phyloP scores from a whole-genome alignment of 2,797 vertebrate genomes.

The Gephyroberyx darwinii region DNA sequence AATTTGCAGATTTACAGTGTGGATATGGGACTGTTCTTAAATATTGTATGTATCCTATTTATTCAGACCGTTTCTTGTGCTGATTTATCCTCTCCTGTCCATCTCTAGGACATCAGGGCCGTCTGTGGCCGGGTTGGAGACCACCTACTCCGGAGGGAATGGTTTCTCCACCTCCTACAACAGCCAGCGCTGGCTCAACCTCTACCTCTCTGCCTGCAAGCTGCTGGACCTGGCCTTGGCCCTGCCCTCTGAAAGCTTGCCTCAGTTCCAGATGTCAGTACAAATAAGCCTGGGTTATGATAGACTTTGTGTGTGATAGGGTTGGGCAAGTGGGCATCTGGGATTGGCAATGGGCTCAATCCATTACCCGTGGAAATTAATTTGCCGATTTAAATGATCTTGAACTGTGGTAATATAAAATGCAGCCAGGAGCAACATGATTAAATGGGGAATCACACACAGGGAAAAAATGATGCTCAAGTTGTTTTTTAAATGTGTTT shows the following conservation, averaged over 20 bases:
- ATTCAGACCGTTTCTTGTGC: not conserved
- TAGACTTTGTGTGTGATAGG: not conserved
- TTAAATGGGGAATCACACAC: too few species aligned
- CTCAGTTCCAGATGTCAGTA: constrained; percentile 99
- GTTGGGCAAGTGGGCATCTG: not conserved
- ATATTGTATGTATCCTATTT: not conserved
- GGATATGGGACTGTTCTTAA: too few species aligned
- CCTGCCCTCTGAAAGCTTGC: constrained; percentile 95
- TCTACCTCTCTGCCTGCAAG: constrained; percentile 98
- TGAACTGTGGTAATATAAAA: too few species aligned
- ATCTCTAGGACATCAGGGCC: constrained; percentile 90
- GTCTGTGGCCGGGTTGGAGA: constrained; percentile 95
- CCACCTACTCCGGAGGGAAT: constrained; percentile 96
- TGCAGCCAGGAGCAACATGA: too few species aligned
- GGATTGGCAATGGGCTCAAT: too few species aligned
- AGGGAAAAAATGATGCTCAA: too few species aligned
- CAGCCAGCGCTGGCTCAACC: constrained; percentile 98
- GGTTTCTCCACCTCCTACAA: constrained; percentile 99
- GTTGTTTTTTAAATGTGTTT: too few species aligned
- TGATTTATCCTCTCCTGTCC: not conserved
- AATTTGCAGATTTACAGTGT: too few species aligned
- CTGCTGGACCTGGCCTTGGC: constrained; percentile 97
- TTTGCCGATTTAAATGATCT: too few species aligned
- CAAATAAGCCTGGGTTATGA: not conserved
- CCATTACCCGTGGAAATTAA: too few species aligned